A percentile compares a stretch with the other conserved stretches of the same genome.
Evolutionary conservation across 2,888 invertebrate species (phyloP).

Genomic region (Callyntrura guangdongensis): DNA sequence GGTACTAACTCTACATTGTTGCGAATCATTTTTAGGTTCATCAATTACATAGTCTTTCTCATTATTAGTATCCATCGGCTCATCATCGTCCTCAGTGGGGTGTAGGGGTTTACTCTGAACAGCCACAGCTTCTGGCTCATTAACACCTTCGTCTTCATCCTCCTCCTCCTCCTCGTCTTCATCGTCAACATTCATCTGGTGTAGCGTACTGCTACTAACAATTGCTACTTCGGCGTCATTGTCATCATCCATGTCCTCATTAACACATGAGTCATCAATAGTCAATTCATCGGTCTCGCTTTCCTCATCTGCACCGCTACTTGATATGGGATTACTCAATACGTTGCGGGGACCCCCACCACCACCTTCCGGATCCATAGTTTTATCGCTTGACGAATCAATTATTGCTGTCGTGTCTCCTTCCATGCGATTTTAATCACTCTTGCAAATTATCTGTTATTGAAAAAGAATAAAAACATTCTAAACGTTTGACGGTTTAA

Average conservation of each 20-base stretch:
- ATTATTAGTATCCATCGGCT: slow-evolving; percentile 29
- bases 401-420: slow-evolving; percentile 40
- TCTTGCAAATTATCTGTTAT: slow-evolving; percentile 53
- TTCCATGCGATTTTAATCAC: slow-evolving; percentile 47
- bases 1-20: slow-evolving; percentile 37
- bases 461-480: slow-evolving; percentile 48
- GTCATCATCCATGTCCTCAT: slow-evolving; percentile 65
- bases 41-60: slow-evolving; percentile 34
- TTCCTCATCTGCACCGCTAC: slow-evolving; percentile 64
- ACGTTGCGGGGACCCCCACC: not conserved
- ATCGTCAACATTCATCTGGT: slow-evolving; percentile 63
- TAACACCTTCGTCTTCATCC: not conserved
- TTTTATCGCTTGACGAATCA: slow-evolving; percentile 63
- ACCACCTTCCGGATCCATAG: slow-evolving; percentile 61
- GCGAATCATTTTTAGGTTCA: not conserved
- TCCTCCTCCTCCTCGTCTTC: slow-evolving; percentile 50
- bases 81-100: slow-evolving; percentile 36
- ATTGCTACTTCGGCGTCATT: slow-evolving; percentile 59
- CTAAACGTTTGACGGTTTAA: not conserved
- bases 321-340: slow-evolving; percentile 54
- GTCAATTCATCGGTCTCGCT: slow-evolving; percentile 75
- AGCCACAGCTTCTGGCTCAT: slow-evolving; percentile 53
- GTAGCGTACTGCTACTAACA: slow-evolving; percentile 70
- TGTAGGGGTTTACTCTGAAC: slow-evolving; percentile 58
- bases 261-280: slow-evolving; percentile 72